Base-by-base conservation (phyloP, 35 echinoderm and acorn worm species). In the Stichopus chloronotus region DNA sequence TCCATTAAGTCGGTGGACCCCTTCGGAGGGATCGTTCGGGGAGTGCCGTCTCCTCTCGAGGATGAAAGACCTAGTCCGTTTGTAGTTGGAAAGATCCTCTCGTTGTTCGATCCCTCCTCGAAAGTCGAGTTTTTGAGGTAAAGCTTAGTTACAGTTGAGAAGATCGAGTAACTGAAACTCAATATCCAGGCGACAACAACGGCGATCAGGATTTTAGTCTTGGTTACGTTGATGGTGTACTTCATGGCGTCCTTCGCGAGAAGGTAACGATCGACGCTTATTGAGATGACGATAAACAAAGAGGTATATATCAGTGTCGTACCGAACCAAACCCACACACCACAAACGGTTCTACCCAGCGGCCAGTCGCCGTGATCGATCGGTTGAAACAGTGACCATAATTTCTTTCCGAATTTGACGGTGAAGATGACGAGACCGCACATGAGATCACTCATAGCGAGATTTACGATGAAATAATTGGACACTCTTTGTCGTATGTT, bases 401-500 rank as follows among this genome's bases (percentile, higher is more conserved):
- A 7, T 14, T 7, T 1, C 11, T 81, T 81, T 81, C 78, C 78
- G 14, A 81, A 81, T 81, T 81, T 81, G 24, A 81, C 8, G 13
- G 78, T 53, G 20, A 81, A 43, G 43, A 81, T 25, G 53, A 81
- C 14, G 30, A 14, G 22, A 25, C 77, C 77, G 8, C 16, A 14
- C 10, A 79, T 19, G 9, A 79, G 30, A 25, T 81, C 78, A 6
- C 20, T 25, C 13, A 81, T 52, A 24, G 78, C 78, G 14, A 81
- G 78, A 81, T 81, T 22, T 13, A 81, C n/a, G 14, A 81, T 81
- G 78, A 81, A 81, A 81, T 24, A 81, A 53, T 81, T 81, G 7
- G 78, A 81, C 7, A 81, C 10, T 43, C 43, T 81, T 53, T 81
- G 21, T 25, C 78, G 78, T 52, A 81, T 81, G 6, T 52, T 81